A percentile compares a stretch with the other conserved stretches of the same genome.
These are phyloP conservation scores for Tonatia bakeri DNA, from an alignment of 2,113 vertebrate species.

Conservation along the genomic window DNA sequence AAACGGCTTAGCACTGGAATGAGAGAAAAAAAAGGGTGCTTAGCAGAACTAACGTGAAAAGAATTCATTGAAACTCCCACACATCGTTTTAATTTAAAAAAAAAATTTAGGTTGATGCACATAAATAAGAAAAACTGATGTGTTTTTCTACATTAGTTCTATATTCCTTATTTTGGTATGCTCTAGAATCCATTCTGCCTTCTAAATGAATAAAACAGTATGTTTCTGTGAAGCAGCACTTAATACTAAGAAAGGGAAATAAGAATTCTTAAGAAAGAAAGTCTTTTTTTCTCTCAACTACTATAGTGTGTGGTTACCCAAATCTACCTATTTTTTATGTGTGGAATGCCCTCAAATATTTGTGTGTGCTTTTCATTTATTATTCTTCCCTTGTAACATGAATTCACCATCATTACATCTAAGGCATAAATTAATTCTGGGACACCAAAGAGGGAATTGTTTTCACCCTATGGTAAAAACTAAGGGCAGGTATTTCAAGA, in stretches of 20 bases:
- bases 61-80: constrained; percentile 38
- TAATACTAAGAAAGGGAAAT: background rate
- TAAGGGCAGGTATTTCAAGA: constrained; percentile 1
- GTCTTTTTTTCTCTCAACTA: background rate
- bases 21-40: background rate
- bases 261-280: background rate
- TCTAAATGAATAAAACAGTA: background rate
- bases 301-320: background rate
- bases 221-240: background rate
- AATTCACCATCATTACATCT: background rate
- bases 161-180: background rate
- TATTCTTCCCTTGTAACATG: background rate
- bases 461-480: background rate
- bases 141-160: background rate
- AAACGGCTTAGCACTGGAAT: constrained; percentile 38
- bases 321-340: background rate
- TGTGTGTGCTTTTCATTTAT: background rate
- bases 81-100: background rate
- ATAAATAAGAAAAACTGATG: background rate
- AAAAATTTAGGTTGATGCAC: background rate
- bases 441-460: background rate
- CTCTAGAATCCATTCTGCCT: background rate
- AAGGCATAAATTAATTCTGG: background rate
- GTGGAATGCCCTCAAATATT: background rate
- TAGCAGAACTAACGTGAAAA: constrained; percentile 54